These are phyloP conservation scores for Sminthopsis crassicaudata DNA, from an alignment of 2,113 vertebrate genomes.

Conservation along the genomic window DNA sequence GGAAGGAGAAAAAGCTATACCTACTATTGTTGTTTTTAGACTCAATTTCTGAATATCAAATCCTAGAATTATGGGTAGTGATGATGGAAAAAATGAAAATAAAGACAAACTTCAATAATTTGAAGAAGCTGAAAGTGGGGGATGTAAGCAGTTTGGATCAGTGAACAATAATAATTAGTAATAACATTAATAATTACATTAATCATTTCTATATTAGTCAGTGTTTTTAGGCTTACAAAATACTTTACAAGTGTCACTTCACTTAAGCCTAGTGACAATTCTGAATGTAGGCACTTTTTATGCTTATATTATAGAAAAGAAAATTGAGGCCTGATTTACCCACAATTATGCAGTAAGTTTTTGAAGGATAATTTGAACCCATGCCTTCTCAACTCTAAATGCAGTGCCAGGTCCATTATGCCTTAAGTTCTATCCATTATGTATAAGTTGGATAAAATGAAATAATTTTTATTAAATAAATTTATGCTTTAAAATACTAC, in stretches of 20 bases:
- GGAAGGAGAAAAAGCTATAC: not conserved
- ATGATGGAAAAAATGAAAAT: not conserved
- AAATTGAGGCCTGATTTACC: not conserved
- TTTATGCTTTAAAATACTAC: not conserved
- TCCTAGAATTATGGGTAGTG: not conserved
- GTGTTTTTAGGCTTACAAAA: not conserved
- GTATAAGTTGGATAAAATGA: not conserved
- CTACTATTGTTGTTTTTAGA: slow-evolving; percentile 9
- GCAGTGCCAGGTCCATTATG: not conserved
- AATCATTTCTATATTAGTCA: not conserved
- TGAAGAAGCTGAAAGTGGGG: not conserved
- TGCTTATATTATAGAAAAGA: not conserved
- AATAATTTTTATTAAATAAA: not conserved
- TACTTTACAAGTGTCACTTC: not conserved
- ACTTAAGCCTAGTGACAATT: not conserved
- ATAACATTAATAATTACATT: not conserved
- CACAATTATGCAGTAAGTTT: not conserved
- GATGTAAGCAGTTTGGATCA: not conserved
- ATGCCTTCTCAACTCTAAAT: not conserved
- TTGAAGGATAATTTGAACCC: not conserved
- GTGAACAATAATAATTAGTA: not conserved
- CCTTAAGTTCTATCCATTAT: not conserved
- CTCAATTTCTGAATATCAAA: not conserved
- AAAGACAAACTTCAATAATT: not conserved
- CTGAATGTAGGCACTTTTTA: not conserved